Evolutionary conservation across 2,888 invertebrate genomes (phyloP).

Genomic region (Acrocera orbiculus): DNA sequence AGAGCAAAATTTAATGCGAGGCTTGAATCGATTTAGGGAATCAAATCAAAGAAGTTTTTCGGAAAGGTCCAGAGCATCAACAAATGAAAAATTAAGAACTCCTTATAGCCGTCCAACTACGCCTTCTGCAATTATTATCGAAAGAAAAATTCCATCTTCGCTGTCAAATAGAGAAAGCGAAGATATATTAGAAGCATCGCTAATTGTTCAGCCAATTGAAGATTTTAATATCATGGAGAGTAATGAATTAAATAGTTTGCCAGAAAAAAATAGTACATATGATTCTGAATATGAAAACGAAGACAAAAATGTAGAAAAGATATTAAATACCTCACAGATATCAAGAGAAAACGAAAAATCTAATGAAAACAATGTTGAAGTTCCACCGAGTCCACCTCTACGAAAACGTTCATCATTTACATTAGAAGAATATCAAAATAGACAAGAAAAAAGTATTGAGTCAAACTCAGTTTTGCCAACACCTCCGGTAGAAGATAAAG

Average conservation of each 20-base stretch:
- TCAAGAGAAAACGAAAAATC: conserved; percentile 8
- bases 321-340: conserved; percentile 21
- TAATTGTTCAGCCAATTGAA: conserved; percentile 47
- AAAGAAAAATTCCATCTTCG: conserved; percentile 41
- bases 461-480: not conserved
- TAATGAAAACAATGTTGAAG: conserved; percentile 16
- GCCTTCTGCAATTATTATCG: conserved; percentile 42
- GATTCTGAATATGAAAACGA: too few relatives aligned
- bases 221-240: conserved; percentile 32
- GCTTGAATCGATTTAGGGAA: conserved; percentile 35
- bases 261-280: too few relatives aligned
- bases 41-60: conserved; percentile 39
- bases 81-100: conserved; percentile 38
- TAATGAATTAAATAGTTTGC: too few relatives aligned
- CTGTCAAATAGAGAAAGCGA: conserved; percentile 42
- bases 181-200: conserved; percentile 42
- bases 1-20: conserved; percentile 36
- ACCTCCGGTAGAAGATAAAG: too few relatives aligned
- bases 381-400: conserved; percentile 21
- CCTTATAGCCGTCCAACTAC: conserved; percentile 38
- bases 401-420: conserved; percentile 18
- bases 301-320: conserved; percentile 6
- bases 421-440: conserved; percentile 7
- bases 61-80: conserved; percentile 38
- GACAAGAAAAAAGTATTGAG: not conserved